A percentile compares a stretch with the other conserved stretches of the same genome.
phyloP scores from a whole-genome alignment of 2,888 invertebrate species.

The Carabus problematicus region DNA sequence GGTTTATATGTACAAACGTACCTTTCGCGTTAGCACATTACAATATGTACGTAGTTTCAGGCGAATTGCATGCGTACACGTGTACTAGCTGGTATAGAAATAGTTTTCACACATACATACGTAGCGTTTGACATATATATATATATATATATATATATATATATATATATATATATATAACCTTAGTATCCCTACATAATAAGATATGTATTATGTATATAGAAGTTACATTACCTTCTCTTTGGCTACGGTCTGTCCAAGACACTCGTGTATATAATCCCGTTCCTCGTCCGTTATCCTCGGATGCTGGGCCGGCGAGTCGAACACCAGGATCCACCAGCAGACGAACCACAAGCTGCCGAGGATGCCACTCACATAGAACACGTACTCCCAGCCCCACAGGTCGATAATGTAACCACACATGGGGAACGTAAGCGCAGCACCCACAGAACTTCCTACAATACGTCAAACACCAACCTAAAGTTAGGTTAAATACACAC shows the following conservation, averaged over 20 bases:
- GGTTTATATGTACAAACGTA: too few species aligned
- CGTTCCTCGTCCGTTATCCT: constrained; percentile 67
- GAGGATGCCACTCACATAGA: constrained; percentile 68
- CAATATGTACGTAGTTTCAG: background rate
- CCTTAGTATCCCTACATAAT: too few species aligned
- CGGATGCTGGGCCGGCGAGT: constrained; percentile 71
- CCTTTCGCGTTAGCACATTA: background rate
- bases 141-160: too few species aligned
- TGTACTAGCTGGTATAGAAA: background rate
- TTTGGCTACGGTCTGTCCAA: constrained; percentile 59
- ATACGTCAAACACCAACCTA: too few species aligned
- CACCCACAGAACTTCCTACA: constrained; percentile 69
- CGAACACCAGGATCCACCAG: constrained; percentile 70
- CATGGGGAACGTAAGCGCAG: constrained; percentile 72
- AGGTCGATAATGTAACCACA: constrained; percentile 71
- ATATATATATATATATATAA: too few species aligned
- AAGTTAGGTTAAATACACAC: too few species aligned
- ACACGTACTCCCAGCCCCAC: constrained; percentile 76
- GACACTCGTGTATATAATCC: constrained; percentile 64
- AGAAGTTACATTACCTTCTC: constrained; percentile 50
- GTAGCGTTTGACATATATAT: background rate
- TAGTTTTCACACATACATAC: background rate
- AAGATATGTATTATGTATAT: background rate
- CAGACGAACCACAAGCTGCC: constrained; percentile 71
- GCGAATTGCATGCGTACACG: background rate